Evolutionary conservation across 2,797 vertebrate species (phyloP).

Genomic region (Otolemur crassicaudatus): DNA sequence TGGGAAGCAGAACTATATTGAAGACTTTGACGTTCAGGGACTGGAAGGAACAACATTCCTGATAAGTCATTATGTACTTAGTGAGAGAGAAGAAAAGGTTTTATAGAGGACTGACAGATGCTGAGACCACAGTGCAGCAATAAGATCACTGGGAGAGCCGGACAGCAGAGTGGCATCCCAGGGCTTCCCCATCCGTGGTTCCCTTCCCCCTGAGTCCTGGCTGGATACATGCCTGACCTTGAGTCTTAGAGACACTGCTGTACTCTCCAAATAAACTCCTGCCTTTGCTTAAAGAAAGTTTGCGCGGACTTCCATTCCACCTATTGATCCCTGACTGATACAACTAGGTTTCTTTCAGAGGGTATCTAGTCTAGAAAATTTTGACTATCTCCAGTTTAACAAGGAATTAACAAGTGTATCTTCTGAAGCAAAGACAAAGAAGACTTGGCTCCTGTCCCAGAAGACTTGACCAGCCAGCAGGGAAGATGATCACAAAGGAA

Average conservation of each 20-base stretch:
- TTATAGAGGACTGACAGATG: background rate
- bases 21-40: background rate
- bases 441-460: background rate
- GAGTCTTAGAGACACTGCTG: background rate
- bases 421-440: background rate
- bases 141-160: background rate
- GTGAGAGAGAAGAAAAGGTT: background rate
- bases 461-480: background rate
- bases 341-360: background rate
- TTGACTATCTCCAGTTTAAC: background rate
- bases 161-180: rapidly evolving
- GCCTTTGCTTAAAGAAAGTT: background rate
- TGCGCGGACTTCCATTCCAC: background rate
- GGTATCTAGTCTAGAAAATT: background rate
- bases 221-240: background rate
- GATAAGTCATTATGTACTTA: no score
- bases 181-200: background rate
- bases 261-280: background rate
- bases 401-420: background rate
- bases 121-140: background rate
- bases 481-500: background rate
- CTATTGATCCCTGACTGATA: constrained; percentile 15
- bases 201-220: background rate
- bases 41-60: background rate
- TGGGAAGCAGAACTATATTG: background rate